These are phyloP conservation scores for Conus canariensis DNA, from an alignment of 2,888 invertebrate genomes.

Conservation along the genomic window DNA sequence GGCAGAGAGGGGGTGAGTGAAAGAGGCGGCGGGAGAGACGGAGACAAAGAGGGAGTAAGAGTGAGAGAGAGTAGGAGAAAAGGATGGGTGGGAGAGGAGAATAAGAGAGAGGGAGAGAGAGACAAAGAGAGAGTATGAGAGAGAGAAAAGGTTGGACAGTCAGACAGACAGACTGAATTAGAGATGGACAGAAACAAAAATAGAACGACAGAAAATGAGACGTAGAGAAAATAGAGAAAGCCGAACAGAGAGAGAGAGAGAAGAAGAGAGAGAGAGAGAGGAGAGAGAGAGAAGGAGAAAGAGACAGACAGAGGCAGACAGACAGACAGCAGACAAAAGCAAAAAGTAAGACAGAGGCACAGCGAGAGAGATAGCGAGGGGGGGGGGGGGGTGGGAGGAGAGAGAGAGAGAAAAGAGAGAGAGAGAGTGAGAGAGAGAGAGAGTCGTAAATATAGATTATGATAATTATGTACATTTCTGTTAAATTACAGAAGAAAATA, in stretches of 20 bases:
- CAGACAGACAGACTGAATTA: neutral
- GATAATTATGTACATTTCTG: no score
- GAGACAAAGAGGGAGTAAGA: neutral
- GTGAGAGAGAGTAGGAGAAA: neutral
- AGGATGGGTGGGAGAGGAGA: neutral
- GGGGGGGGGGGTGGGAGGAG: neutral
- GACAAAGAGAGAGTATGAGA: neutral
- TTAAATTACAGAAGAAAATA: neutral
- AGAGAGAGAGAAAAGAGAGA: neutral
- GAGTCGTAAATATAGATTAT: no score
- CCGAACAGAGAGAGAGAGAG: neutral
- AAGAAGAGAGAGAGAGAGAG: neutral
- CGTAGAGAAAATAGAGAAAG: neutral
- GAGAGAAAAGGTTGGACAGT: neutral
- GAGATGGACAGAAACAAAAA: neutral
- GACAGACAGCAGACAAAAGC: no score
- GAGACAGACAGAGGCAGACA: constrained; percentile 1
- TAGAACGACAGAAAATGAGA: no score
- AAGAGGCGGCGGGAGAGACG: no score
- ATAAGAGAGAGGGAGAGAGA: no score
- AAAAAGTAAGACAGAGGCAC: no score
- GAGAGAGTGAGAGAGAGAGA: neutral
- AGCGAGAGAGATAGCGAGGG: neutral
- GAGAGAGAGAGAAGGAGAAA: neutral
- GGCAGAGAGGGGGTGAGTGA: neutral